phyloP scores from a whole-genome alignment of 2,113 vertebrate species.

The Scartelaos histophorus region DNA sequence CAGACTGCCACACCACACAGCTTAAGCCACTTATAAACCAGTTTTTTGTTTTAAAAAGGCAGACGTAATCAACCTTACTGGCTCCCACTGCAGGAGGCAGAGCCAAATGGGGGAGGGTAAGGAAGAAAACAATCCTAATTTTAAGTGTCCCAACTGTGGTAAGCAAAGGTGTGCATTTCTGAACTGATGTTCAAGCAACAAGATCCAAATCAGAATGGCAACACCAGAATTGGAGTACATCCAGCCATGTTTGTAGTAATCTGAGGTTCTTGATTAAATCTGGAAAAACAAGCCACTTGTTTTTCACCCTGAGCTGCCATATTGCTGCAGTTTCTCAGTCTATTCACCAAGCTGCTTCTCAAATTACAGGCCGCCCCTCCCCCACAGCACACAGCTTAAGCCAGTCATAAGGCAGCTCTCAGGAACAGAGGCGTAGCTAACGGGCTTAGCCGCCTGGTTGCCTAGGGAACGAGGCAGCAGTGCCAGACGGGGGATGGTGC shows the following conservation, averaged over 20 bases:
- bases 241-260: background rate
- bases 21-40: background rate
- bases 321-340: slow-evolving; percentile 66
- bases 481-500: slow-evolving; percentile 81
- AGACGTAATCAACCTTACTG: background rate
- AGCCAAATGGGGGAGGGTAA: background rate
- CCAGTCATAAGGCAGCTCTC: slow-evolving; percentile 91
- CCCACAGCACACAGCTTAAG: slow-evolving; percentile 87
- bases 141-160: background rate
- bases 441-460: slow-evolving; percentile 92
- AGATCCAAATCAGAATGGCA: background rate
- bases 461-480: slow-evolving; percentile 90
- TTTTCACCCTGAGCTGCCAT: slow-evolving; percentile 54
- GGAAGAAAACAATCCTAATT: background rate
- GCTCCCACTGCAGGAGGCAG: background rate
- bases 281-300: slow-evolving; percentile 5
- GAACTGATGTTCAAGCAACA: background rate
- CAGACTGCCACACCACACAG: background rate
- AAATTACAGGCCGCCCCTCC: slow-evolving; percentile 82
- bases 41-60: background rate
- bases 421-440: slow-evolving; percentile 80
- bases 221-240: background rate
- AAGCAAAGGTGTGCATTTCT: background rate
- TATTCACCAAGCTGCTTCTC: slow-evolving; percentile 87
- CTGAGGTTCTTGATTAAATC: background rate